Evolutionary conservation across 35 echinoderm and acorn worm genomes (phyloP), one percentile per base, ranked within the genome.

Genomic region (Ophioderma brevispina): DNA sequence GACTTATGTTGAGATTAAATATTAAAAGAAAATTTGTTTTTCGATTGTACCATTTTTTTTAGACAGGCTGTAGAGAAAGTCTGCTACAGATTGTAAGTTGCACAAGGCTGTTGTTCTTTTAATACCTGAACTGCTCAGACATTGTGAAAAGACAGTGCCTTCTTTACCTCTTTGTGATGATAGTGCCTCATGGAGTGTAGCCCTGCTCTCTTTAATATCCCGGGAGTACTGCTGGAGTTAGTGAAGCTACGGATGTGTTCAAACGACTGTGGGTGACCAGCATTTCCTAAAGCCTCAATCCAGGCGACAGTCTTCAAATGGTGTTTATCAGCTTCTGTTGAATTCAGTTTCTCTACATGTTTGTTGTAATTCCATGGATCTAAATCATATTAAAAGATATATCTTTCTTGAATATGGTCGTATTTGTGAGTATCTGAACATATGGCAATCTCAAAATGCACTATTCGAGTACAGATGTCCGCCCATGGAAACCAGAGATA

Each of bases 141-240:
- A n/a, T n/a, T n/a, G n/a, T n/a, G n/a, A n/a, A n/a, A n/a, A n/a
- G n/a, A n/a, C n/a, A n/a, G n/a, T n/a, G n/a, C n/a, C n/a, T n/a
- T n/a, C n/a, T n/a, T 46, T 84, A 84, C 81, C 31, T 32, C 50
- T 39, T 84, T 46, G 41, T 84, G 81, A 49, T 84, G 81, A 31
- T 84, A 84, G 42, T 84, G 39, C 50, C 81, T 50, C 81, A 84
- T 84, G 34, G 81, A 84, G 42, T 84, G 81, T 15, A 84, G 33
- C 17, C 81, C 81, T 49, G 81, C 81, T 46, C 81, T 84, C 50
- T 84, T 84, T 42, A 84, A 42, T 46, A 84, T 21, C 32, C 39
- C 39, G 34, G 40, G 81, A 28, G 81, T 84, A 31, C 31, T 50
- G 81, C 38, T 84, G 25, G 23, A 23, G 81, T 84, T 84, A 46